Evolutionary conservation across 2,888 invertebrate species (phyloP), one percentile per base, ranked within the genome.

Genomic region (Drosophila tripunctata): DNA sequence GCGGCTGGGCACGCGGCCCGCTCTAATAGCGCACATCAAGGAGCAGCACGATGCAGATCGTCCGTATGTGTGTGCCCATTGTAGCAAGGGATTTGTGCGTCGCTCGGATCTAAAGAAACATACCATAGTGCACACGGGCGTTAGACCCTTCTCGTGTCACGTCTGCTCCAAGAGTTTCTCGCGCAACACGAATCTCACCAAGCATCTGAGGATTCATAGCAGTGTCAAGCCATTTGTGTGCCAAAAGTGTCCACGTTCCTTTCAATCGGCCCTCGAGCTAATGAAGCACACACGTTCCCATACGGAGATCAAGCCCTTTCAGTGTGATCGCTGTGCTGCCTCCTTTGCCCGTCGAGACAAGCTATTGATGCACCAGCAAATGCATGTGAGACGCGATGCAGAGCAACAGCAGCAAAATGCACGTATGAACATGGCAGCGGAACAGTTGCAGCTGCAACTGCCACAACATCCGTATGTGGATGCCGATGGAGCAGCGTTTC

Each of bases 161-260:
- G 94, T 95, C 71, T 96, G 95, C 85, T 92, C 93, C 30, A 96
- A 96, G 90, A 94, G 94, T 56, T 96, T 96, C 88, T 95, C 95
- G 3, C 92, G 95, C 19, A 95, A 95, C 76, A 95, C 95, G n/a
- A 95, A 95, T 90, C 92, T 95, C 35, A 95, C 95, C 57, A 95
- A 95, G 88, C 95, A 95, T 88, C 92, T 95, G 84, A 92, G 95
- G 55, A 95, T 95, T 41, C 95, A 95, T 90, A 94, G 94, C 30
- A 94, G 95, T 0, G 93, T 94, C 15, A 95, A 94, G 78, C 95
- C 95, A 0, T 94, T 94, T 89, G 94, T 95, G 0, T 95, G 95
- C 82, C 94, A 94, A 22, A 92, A 94, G 60, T 95, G 95, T 79
- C 95, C 95, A 1, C 93, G 95, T 72, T 95, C 95, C 48, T 95